Base-by-base conservation (phyloP, 2,113 vertebrate genomes). In the Bungarus multicinctus region DNA sequence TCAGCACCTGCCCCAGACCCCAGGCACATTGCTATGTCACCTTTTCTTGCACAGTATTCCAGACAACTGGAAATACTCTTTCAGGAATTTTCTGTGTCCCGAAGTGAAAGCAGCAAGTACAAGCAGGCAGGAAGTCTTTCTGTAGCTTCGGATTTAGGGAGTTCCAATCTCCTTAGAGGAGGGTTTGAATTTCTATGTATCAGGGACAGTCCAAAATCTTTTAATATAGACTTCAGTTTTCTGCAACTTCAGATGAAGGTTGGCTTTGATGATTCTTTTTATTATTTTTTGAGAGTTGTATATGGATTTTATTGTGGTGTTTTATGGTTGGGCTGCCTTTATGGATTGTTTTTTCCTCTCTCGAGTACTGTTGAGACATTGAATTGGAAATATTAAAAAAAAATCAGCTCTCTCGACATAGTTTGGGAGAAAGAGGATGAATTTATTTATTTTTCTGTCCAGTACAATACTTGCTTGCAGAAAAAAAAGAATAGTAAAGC, bases 211-310 rank as follows among this genome's bases (percentile, higher is more conserved):
- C 30, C n/a, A 90, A 90, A 12, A 58, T 27, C 22, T 90, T 93
- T 90, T 60, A 54, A 90, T 86, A 30, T 14, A 86, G 81, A 10
- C 45, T 39, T 85, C 43, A 85, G 58, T 86, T 52, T 86, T 86
- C 64, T 86, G 22, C 69, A 30, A 55, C n/a, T 81, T 93, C 25
- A 85, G 52, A 43, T n/a, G 52, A 92, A 88, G 34, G 43, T 54
- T 52, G 45, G 52, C 87, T 93, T 90, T 93, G 74, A 60, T 93
- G 55, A 45, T 34, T 53, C 47, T 64, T 93, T 64, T 90, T 64
- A 60, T 86, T 90, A 52, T 9, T 39, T 60, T 64, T 64, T 11
- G n/a, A 57, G 20, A 90, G 74, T 54, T 93, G 89, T 87, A 87
- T 64, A 39, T 34, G 39, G 55, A 87, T 87, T 93, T 90, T 90